phyloP scores from a whole-genome alignment of 2,888 invertebrate species.

The Tachina grossa region DNA sequence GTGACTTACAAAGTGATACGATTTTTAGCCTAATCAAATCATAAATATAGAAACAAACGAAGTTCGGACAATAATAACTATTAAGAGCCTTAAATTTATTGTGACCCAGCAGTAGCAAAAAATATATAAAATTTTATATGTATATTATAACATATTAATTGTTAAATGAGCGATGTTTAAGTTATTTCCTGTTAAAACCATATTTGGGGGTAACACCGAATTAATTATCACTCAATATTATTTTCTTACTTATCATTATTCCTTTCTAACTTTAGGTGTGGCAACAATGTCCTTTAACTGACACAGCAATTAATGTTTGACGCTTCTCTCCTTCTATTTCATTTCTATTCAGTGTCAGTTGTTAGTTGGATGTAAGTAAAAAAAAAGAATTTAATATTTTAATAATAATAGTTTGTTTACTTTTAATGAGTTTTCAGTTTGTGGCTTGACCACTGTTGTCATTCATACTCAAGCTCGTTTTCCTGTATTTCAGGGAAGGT shows the following conservation, averaged over 20 bases:
- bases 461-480: constrained; percentile 6
- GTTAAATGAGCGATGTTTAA: too few species aligned
- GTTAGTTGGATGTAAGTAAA: neutral
- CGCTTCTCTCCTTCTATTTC: constrained; percentile 12
- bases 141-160: too few species aligned
- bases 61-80: too few species aligned
- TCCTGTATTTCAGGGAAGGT: constrained; percentile 2
- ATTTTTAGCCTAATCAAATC: too few species aligned
- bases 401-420: constrained; percentile 65
- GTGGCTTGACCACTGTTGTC: constrained; percentile 25
- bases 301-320: constrained; percentile 35
- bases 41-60: too few species aligned
- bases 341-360: neutral
- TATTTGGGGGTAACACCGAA: too few species aligned
- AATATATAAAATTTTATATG: too few species aligned
- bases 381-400: constrained; percentile 56
- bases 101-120: too few species aligned
- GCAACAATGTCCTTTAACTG: neutral
- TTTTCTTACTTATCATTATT: neutral
- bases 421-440: constrained; percentile 62
- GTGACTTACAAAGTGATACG: too few species aligned
- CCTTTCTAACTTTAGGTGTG: neutral
- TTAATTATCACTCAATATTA: neutral
- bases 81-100: too few species aligned
- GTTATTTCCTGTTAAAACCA: too few species aligned